Percentiles rank a stretch among this genome's conserved stretches.
Evolutionary conservation across 2,888 invertebrate species (phyloP).

Genomic region (Eledone cirrhosa): DNA sequence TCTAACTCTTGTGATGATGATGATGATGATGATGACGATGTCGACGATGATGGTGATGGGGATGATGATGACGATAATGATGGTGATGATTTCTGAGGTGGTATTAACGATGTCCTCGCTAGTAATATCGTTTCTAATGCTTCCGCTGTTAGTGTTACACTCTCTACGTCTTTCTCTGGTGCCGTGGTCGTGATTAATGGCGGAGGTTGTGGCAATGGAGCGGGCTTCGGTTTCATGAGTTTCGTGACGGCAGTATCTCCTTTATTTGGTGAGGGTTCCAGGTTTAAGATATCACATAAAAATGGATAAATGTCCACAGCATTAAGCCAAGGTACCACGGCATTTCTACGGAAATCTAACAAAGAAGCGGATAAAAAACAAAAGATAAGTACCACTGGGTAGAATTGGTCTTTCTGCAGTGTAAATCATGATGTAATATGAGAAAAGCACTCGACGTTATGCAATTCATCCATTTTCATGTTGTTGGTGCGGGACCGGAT

Average conservation of each 20-base stretch:
- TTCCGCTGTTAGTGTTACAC: not conserved
- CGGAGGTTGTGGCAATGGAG: not conserved
- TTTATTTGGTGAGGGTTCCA: not conserved
- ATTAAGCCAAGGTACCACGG: not conserved
- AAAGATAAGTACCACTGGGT: too few relatives aligned
- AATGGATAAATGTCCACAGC: constrained; percentile 20
- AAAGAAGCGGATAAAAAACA: not conserved
- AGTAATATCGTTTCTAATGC: not conserved
- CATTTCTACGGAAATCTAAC: not conserved
- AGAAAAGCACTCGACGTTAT: too few relatives aligned
- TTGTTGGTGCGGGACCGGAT: too few relatives aligned
- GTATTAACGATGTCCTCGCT: not conserved
- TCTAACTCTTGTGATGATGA: not conserved
- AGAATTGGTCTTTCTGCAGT: too few relatives aligned
- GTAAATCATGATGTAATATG: too few relatives aligned
- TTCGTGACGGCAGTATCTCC: not conserved
- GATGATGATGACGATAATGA: not conserved
- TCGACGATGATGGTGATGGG: not conserved
- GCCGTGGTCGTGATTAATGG: not conserved
- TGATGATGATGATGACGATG: too few relatives aligned
- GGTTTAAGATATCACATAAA: constrained; percentile 6
- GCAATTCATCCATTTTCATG: too few relatives aligned
- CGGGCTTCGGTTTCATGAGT: not conserved
- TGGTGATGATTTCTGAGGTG: not conserved
- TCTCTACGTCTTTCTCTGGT: too few relatives aligned